A percentile compares a stretch with the other conserved stretches of the same genome.
phyloP scores from a whole-genome alignment of 2,888 invertebrate genomes.

The Miltochrista miniata region DNA sequence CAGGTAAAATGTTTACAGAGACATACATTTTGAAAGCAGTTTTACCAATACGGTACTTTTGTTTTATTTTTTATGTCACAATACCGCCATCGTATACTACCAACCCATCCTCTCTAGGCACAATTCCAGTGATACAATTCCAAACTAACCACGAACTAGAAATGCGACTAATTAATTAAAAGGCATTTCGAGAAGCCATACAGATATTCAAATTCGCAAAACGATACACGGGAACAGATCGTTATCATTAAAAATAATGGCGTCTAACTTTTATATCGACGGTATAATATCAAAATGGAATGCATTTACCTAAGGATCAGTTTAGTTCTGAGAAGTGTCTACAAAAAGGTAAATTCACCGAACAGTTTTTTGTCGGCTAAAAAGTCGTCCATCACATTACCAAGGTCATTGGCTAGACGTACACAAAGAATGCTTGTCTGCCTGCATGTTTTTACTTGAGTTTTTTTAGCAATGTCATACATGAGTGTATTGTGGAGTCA shows the following conservation, averaged over 20 bases:
- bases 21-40: no score
- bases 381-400: conserved; percentile 74
- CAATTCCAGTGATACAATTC: neutral
- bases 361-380: conserved; percentile 72
- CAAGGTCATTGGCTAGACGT: conserved; percentile 78
- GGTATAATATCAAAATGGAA: conserved; percentile 63
- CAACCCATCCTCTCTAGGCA: neutral
- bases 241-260: conserved; percentile 75
- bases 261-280: conserved; percentile 63
- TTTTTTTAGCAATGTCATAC: conserved; percentile 78
- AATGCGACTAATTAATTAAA: conserved; percentile 53
- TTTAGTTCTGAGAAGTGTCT: conserved; percentile 66
- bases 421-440: conserved; percentile 79
- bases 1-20: no score
- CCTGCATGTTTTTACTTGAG: conserved; percentile 65
- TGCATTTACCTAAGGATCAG: conserved; percentile 62
- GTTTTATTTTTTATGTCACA: conserved; percentile 11
- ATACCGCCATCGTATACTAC: no score
- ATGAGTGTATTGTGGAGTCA: conserved; percentile 68
- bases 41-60: no score
- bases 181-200: conserved; percentile 34
- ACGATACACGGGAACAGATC: conserved; percentile 32
- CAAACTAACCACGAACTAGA: conserved; percentile 40
- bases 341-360: conserved; percentile 82
- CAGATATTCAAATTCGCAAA: conserved; percentile 45